phyloP scores from a whole-genome alignment of 2,888 invertebrate species.

The Heliconius charithonia region DNA sequence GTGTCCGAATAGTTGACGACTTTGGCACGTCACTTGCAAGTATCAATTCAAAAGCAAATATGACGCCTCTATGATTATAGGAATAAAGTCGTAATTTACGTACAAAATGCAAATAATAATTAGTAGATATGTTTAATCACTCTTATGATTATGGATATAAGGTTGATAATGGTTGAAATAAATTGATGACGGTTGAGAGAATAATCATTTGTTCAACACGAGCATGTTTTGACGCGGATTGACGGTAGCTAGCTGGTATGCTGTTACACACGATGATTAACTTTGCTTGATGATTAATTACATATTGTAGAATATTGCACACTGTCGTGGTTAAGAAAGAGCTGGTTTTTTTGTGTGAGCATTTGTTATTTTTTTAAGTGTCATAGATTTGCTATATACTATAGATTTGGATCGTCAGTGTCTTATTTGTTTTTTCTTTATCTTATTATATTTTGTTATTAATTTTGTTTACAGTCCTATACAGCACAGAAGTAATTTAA shows the following conservation, averaged over 20 bases:
- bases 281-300: constrained; percentile 38
- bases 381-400: too few species aligned
- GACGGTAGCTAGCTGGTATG: constrained; percentile 31
- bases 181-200: constrained; percentile 29
- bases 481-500: not conserved
- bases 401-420: too few species aligned
- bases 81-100: constrained; percentile 22
- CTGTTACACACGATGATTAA: constrained; percentile 27
- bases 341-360: not conserved
- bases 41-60: constrained; percentile 26
- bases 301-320: constrained; percentile 7
- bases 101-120: constrained; percentile 14
- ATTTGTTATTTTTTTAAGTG: not conserved
- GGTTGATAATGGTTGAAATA: constrained; percentile 26
- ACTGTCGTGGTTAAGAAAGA: not conserved
- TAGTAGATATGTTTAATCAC: constrained; percentile 20
- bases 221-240: constrained; percentile 45
- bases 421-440: not conserved
- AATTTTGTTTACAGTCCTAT: not conserved
- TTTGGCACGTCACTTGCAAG: constrained; percentile 58
- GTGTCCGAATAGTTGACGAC: constrained; percentile 58
- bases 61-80: constrained; percentile 16
- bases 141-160: not conserved
- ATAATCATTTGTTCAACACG: constrained; percentile 41
- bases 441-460: not conserved